Percentiles rank a stretch among this genome's conserved stretches.
Conservation (phyloP, 2,888 invertebrate genomes). For the Eristalinus sepulchralis region DNA sequence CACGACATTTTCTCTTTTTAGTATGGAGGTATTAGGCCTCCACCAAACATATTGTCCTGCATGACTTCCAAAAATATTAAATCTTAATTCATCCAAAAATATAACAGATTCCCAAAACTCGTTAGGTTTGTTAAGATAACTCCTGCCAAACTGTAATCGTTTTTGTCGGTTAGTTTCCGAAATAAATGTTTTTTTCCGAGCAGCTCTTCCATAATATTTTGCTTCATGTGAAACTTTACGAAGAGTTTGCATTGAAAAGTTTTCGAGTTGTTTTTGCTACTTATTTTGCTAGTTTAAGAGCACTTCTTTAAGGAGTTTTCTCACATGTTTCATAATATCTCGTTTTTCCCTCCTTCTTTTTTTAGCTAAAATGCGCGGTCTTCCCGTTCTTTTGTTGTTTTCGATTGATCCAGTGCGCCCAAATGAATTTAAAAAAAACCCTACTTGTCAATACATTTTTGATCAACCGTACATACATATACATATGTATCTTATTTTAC, state of each 20-base stretch:
- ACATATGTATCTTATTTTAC: no score
- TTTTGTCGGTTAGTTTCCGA: background rate
- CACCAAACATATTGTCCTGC: background rate
- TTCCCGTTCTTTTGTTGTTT: background rate
- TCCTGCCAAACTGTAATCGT: background rate
- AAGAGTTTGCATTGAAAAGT: background rate
- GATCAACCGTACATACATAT: no score
- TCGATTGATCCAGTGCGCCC: background rate
- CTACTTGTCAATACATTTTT: no score
- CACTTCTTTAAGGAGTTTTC: slow-evolving; percentile 1
- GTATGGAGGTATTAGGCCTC: background rate
- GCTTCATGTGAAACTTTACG: background rate
- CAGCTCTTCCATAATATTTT: slow-evolving; percentile 12
- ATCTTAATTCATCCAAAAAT: no score
- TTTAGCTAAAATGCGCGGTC: background rate
- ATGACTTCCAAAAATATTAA: background rate
- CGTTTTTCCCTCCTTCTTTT: slow-evolving; percentile 6
- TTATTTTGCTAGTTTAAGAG: no score
- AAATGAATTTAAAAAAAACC: no score
- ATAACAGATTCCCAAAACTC: no score
- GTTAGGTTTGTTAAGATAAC: no score
- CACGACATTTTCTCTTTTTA: background rate
- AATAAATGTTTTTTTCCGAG: background rate
- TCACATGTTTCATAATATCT: background rate
- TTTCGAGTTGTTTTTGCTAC: background rate